These are phyloP conservation scores for Ptychadena robeensis DNA, from an alignment of 2,797 vertebrate genomes.

Conservation along the genomic window DNA sequence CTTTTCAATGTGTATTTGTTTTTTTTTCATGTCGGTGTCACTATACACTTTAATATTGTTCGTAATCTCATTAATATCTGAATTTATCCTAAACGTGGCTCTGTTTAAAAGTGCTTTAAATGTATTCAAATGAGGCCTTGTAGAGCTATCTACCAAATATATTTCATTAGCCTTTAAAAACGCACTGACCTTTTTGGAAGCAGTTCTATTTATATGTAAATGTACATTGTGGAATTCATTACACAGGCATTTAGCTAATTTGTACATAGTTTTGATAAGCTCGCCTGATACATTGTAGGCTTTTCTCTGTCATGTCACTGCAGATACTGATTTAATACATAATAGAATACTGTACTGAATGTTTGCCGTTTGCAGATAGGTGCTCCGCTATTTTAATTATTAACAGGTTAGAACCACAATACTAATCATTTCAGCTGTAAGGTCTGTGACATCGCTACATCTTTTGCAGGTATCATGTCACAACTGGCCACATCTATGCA, in stretches of 20 bases:
- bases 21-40: background rate
- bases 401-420: background rate
- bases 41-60: conserved; percentile 1
- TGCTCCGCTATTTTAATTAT: background rate
- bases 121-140: background rate
- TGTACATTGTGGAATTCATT: background rate
- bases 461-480: background rate
- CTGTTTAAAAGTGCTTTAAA: background rate
- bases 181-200: conserved; percentile 44
- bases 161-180: conserved; percentile 24
- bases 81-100: background rate
- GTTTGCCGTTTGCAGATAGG: background rate
- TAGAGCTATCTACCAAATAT: conserved; percentile 25
- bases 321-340: background rate
- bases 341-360: background rate
- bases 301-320: background rate
- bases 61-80: background rate
- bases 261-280: conserved; percentile 52
- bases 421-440: background rate
- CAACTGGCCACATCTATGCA: background rate
- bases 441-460: background rate
- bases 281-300: conserved; percentile 24
- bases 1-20: conserved; percentile 6
- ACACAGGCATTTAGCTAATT: background rate
- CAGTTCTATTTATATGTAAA: conserved; percentile 28